Evolutionary conservation across 2,113 vertebrate genomes (phyloP), one percentile per base, ranked within the genome.

Genomic region (Dolichotis patagonum): DNA sequence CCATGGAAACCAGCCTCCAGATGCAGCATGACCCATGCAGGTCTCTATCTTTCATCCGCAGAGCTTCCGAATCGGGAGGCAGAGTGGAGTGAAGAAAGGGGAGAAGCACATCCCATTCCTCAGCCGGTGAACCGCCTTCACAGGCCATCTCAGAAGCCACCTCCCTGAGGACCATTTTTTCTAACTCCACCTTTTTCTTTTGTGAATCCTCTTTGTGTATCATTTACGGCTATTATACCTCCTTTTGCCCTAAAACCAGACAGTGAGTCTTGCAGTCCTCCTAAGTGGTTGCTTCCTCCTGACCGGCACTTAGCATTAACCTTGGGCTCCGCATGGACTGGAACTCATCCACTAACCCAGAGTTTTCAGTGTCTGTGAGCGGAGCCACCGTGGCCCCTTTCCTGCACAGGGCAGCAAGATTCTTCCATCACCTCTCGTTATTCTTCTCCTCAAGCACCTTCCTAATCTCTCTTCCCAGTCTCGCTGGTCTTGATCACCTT

Each of bases 1-100:
- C 96, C 97, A 98, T 97, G 96, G 97, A 96, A 97, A 98, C 97
- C 88, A 92, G 80, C 67, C 84, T 97, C 91, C 67, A 95, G 91
- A 73, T 80, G 54, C 82, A 95, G 73, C 26, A 4, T 41, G 43
- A 88, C 67, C 62, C 58, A 58, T 69, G 60, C 71, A 94, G 63
- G 43, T 73, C 90, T 92, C 77, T 83, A 3, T 49, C 26, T 88
- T 92, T 83, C 26, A 73, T 58, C 49, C 38, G 2, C 85, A n/a
- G 60, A 77, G 81, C 58, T 93, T 93, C 58, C 77, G 78, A 85
- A 91, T 49, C 17, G 8, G 97, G 85, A 93, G 80, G 62, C 8
- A 35, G 17, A 49, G 54, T 3, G 22, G 32, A 78, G 41, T 24
- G 56, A 52, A 63, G 38, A 56, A 93, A 67, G 67, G 46, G 17